Percentiles rank a stretch among this genome's conserved stretches.
Evolutionary conservation across 2,113 vertebrate genomes (phyloP).

Genomic region (Australoheros scitulus): DNA sequence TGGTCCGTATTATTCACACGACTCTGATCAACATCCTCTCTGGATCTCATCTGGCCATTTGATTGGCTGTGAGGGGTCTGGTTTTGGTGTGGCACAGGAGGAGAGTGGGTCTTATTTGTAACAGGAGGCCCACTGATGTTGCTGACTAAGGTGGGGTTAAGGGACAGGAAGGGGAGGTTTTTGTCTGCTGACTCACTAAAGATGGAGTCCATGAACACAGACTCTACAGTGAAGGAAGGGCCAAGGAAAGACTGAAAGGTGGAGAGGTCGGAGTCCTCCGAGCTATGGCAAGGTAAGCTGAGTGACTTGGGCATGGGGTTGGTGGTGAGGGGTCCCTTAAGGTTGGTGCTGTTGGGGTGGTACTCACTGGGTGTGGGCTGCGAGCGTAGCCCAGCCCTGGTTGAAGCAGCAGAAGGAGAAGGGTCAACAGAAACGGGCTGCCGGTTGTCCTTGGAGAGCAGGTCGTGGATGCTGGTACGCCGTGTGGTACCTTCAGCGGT

Average conservation of each 20-base stretch:
- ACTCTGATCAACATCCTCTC: conserved; percentile 51
- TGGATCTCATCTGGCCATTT: conserved; percentile 53
- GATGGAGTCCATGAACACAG: conserved; percentile 79
- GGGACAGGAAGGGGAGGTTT: conserved; percentile 88
- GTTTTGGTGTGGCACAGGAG: conserved; percentile 30
- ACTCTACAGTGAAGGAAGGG: conserved; percentile 81
- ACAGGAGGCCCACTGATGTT: conserved; percentile 90
- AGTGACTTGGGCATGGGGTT: conserved; percentile 73
- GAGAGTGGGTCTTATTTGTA: conserved; percentile 53
- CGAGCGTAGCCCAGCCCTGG: conserved; percentile 76
- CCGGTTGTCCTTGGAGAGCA: conserved; percentile 93
- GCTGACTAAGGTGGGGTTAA: conserved; percentile 94
- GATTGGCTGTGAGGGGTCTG: conserved; percentile 51
- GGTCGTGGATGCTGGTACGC: conserved; percentile 97
- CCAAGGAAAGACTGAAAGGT: conserved; percentile 80
- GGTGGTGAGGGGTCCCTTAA: conserved; percentile 47
- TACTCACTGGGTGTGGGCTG: conserved; percentile 94
- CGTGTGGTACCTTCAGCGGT: conserved; percentile 94
- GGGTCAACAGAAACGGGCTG: conserved; percentile 88
- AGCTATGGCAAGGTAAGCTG: conserved; percentile 76
- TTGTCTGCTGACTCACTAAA: conserved; percentile 71
- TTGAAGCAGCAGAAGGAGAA: conserved; percentile 75
- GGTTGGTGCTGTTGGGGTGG: conserved; percentile 74
- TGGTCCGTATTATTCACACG: conserved; percentile 71
- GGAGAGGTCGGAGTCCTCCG: conserved; percentile 79